Conservation (phyloP, 1,140 invertebrate species). For the Augochlora pura region DNA sequence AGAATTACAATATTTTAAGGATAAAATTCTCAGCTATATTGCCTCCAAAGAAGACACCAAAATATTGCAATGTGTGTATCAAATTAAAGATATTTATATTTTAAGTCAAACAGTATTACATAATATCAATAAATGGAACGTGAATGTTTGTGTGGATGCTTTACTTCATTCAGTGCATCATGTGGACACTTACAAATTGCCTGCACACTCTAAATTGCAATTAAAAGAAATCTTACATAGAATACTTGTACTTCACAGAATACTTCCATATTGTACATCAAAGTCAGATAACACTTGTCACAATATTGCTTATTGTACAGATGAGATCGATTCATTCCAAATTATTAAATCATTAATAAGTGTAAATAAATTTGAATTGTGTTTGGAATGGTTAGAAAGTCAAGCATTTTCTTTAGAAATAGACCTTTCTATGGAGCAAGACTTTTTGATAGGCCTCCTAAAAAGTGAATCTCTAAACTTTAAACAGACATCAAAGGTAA, state of each 20-base stretch:
- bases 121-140: constrained; percentile 69
- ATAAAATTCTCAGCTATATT: constrained; percentile 80
- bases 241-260: constrained; percentile 78
- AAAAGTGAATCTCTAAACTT: constrained; percentile 67
- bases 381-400: constrained; percentile 83
- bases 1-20: constrained; percentile 74
- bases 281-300: constrained; percentile 74
- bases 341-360: constrained; percentile 71
- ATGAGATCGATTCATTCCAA: constrained; percentile 68
- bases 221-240: constrained; percentile 75
- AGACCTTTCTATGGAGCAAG: constrained; percentile 66
- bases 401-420: constrained; percentile 74
- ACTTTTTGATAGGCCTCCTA: constrained; percentile 71
- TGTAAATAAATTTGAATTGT: constrained; percentile 82
- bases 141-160: constrained; percentile 68
- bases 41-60: constrained; percentile 69
- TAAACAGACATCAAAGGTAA: constrained; percentile 70
- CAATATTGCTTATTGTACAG: constrained; percentile 76
- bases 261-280: constrained; percentile 70
- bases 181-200: constrained; percentile 69
- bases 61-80: constrained; percentile 68
- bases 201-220: constrained; percentile 67
- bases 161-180: constrained; percentile 67
- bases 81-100: constrained; percentile 70
- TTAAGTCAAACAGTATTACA: constrained; percentile 65